phyloP scores from a whole-genome alignment of 2,797 vertebrate genomes.

The Alfaro cultratus region DNA sequence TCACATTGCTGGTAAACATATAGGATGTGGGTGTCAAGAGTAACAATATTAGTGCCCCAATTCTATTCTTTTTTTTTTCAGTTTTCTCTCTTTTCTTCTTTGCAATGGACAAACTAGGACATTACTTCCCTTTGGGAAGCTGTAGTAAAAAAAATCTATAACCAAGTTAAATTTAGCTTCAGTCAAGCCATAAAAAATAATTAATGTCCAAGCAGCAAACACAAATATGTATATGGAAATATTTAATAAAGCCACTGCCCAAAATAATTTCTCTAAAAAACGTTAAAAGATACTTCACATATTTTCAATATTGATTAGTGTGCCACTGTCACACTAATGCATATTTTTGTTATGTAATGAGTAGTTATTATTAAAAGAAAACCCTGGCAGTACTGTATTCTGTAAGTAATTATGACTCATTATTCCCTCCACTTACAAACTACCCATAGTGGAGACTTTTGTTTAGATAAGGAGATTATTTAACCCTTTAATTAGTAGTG shows the following conservation, averaged over 20 bases:
- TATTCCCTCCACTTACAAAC: background rate
- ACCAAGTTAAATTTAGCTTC: background rate
- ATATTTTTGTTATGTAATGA: background rate
- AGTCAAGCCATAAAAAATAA: background rate
- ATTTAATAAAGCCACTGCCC: background rate
- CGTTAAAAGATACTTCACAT: background rate
- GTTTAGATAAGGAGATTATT: background rate
- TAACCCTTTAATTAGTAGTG: background rate
- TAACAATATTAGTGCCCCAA: background rate
- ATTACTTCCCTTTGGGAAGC: background rate
- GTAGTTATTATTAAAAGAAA: background rate
- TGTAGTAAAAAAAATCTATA: background rate
- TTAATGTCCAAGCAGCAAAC: background rate
- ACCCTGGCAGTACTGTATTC: background rate
- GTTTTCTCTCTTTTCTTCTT: background rate
- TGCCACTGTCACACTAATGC: background rate
- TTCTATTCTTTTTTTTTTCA: background rate
- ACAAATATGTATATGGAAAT: background rate
- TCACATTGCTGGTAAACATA: background rate
- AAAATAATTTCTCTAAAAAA: background rate
- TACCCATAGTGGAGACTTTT: background rate
- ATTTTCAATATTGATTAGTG: background rate
- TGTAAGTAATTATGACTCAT: background rate
- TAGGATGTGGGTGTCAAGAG: background rate
- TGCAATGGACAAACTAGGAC: background rate